Base-by-base conservation (phyloP, 2,888 invertebrate species). In the Luperina nickerlii region DNA sequence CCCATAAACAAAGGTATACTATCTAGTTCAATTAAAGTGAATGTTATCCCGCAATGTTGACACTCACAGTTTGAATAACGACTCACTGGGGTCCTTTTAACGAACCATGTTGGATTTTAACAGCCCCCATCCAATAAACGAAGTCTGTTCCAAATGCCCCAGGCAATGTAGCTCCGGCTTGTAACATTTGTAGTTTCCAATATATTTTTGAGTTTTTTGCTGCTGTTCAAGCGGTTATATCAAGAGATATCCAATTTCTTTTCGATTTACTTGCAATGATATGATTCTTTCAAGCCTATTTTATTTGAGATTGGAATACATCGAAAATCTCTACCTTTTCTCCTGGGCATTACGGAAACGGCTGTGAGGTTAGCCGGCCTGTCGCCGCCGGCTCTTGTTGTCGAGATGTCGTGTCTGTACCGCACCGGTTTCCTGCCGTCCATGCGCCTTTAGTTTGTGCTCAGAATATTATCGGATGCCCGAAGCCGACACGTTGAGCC, bases 1-100 rank as follows among this genome's bases (percentile, higher is more conserved):
- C 24, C 0, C 18, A 24, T 1, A 70, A 24, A 81, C 48, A 81
- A 65, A 68, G 9, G 7, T 18, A 38, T 18, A 48, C 32, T 38
- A 48, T 15, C 15, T 42, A 48, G 27, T 72, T 75, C 72, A 86
- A 86, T 86, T 85, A 70, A 72, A 76, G 76, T 82, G 79, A 62
- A 79, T 54, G 65, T 76, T 57, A 18, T 15, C 57, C 18, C 38
- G 24, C 48, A 42, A 66, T 78, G 71, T 74, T 74, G 74, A 72
- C 69, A 68, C 24, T 65, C 74, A 11, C 76, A 62, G 63, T 76
- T 78, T 70, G 63, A 77, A 32, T 83, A 83, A 79, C 74, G 77
- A 67, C 54, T 62, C 82, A 42, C 82, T 9, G n/a, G 84, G 70
- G 79, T 65, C 27, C 27, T 67, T 75, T 72, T 82, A 78, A 76